Percentiles rank a stretch among this genome's conserved stretches.
Conservation (phyloP, 2,888 invertebrate genomes). For the Philhelius pedissequus region DNA sequence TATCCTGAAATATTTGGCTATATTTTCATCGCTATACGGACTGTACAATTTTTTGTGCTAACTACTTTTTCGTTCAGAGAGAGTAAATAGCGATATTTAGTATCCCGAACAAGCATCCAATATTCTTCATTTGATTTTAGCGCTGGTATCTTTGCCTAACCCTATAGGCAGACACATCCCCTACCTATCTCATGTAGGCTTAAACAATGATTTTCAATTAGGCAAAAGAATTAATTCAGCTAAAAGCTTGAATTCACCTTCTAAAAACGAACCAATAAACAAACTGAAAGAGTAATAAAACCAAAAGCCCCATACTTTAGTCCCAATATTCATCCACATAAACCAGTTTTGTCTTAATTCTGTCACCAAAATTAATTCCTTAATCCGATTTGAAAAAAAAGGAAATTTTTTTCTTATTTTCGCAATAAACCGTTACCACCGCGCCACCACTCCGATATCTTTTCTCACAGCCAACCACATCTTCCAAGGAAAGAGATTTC, state of each 20-base stretch:
- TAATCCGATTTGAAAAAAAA: slow-evolving; percentile 49
- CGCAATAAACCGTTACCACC: slow-evolving; percentile 34
- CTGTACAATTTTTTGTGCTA: too few species aligned
- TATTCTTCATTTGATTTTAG: too few species aligned
- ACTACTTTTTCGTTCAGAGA: too few species aligned
- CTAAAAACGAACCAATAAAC: slow-evolving; percentile 1
- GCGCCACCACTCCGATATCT: background rate
- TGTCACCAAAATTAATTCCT: slow-evolving; percentile 55
- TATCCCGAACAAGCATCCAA: too few species aligned
- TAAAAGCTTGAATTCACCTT: background rate
- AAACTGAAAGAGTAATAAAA: background rate
- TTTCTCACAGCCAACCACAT: background rate
- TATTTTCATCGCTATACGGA: too few species aligned
- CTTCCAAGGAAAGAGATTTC: background rate
- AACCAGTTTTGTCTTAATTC: slow-evolving; percentile 51
- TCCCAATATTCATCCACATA: slow-evolving; percentile 14
- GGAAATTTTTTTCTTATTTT: slow-evolving; percentile 35
- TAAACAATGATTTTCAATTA: background rate
- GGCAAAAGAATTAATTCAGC: background rate
- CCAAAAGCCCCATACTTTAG: background rate
- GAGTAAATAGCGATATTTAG: too few species aligned
- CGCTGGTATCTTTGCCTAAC: too few species aligned
- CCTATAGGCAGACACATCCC: too few species aligned
- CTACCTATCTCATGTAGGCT: background rate
- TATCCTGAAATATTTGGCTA: too few species aligned